Conservation (phyloP, 1,140 invertebrate genomes). For the Leptinotarsa lineolata region DNA sequence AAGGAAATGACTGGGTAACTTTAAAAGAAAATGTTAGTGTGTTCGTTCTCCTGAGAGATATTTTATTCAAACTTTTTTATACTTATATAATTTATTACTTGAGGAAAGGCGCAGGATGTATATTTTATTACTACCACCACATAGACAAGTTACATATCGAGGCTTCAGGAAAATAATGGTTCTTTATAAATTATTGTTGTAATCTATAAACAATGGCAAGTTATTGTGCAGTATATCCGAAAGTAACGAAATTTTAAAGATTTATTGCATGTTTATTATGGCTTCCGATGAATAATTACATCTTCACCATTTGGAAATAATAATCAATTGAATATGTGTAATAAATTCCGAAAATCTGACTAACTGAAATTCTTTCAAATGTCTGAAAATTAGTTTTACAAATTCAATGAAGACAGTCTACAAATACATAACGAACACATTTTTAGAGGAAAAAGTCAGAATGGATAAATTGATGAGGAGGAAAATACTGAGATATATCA, state of each 20-base stretch:
- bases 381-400: no score
- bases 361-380: no score
- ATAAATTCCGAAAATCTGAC: no score
- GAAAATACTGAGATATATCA: no score
- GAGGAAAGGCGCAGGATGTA: conserved; percentile 24
- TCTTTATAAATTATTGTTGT: conserved; percentile 19
- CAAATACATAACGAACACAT: no score
- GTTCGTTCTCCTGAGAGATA: conserved; percentile 13
- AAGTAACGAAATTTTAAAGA: conserved; percentile 13
- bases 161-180: conserved; percentile 20
- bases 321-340: no score
- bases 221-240: conserved; percentile 3
- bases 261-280: conserved; percentile 13
- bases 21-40: conserved; percentile 11
- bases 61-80: conserved; percentile 16
- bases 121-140: conserved; percentile 18
- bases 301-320: background rate
- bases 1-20: background rate
- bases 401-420: no score
- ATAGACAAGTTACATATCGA: conserved; percentile 14
- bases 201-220: background rate
- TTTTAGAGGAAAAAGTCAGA: no score
- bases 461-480: no score
- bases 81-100: conserved; percentile 21
- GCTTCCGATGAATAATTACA: background rate